Percentiles rank a stretch among this genome's conserved stretches.
Conservation (phyloP, 2,113 vertebrate genomes). For the Aldabrachelys gigantea region DNA sequence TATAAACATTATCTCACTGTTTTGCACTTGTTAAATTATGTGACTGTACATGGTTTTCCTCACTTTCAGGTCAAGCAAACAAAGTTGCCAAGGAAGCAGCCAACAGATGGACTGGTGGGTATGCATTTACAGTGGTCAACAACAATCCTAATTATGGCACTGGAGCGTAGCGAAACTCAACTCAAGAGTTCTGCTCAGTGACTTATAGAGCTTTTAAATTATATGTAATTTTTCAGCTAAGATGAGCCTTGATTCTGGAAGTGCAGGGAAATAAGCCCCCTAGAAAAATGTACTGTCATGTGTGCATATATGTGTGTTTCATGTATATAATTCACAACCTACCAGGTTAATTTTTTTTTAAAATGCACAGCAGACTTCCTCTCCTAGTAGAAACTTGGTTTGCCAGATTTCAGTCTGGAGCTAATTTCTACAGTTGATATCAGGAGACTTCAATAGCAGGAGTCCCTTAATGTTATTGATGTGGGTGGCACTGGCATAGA, state of each 20-base stretch:
- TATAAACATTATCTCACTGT: not conserved
- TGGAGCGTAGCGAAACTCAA: constrained; percentile 2
- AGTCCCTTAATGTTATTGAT: not conserved
- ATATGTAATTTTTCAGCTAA: not conserved
- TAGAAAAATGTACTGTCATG: not conserved
- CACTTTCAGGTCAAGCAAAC: constrained; percentile 87
- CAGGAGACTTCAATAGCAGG: not conserved
- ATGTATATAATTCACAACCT: not conserved
- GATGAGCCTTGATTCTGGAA: not conserved
- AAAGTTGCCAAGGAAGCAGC: constrained; percentile 91
- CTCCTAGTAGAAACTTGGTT: not conserved
- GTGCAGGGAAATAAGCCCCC: not conserved
- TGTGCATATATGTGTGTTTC: not conserved
- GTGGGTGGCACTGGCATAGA: not conserved
- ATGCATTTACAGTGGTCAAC: constrained; percentile 6
- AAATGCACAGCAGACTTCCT: not conserved
- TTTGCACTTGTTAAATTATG: not conserved
- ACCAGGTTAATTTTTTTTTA: not conserved
- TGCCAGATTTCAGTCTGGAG: not conserved
- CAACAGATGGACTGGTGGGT: constrained; percentile 96
- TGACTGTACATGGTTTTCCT: constrained; percentile 7
- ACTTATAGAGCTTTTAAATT: not conserved
- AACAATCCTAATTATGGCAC: not conserved
- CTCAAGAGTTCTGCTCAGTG: not conserved
- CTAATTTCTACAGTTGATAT: not conserved